These are phyloP conservation scores for Anniella stebbinsi DNA, from an alignment of 2,797 vertebrate genomes.

Conservation along the genomic window DNA sequence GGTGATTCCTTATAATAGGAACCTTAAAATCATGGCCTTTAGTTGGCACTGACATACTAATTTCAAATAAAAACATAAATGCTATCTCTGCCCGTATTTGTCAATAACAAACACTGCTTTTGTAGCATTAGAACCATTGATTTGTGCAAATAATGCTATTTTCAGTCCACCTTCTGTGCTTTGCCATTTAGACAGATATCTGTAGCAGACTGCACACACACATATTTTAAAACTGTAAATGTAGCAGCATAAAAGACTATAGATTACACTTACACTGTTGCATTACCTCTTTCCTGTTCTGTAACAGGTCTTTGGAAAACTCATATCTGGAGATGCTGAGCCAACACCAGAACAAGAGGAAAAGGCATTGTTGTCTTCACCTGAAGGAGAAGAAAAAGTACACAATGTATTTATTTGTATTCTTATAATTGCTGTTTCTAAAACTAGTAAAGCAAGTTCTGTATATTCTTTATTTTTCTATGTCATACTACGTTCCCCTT, in stretches of 20 bases:
- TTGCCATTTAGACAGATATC: background rate
- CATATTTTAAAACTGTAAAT: background rate
- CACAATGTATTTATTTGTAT: slow-evolving; percentile 84
- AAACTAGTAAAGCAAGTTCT: slow-evolving; percentile 37
- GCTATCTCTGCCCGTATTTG: background rate
- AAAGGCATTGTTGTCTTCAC: slow-evolving; percentile 95
- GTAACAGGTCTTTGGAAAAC: slow-evolving; percentile 95
- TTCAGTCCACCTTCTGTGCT: background rate
- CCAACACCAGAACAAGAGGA: slow-evolving; percentile 99
- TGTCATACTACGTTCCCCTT: background rate
- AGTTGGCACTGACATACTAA: background rate
- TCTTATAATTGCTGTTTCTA: slow-evolving; percentile 73
- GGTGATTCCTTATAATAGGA: background rate
- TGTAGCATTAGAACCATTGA: background rate
- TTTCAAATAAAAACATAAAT: background rate
- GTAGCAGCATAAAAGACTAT: background rate
- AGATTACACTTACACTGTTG: background rate
- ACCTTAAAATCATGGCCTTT: background rate
- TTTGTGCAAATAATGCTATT: background rate
- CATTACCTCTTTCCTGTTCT: slow-evolving; percentile 22
- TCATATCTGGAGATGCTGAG: slow-evolving; percentile 98
- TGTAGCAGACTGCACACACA: background rate
- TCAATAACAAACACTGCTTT: background rate
- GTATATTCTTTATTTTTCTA: background rate
- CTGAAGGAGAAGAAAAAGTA: slow-evolving; percentile 99